These are phyloP conservation scores for Mesochorus sp. DNA, from an alignment of 2,888 invertebrate genomes.

Conservation along the genomic window DNA sequence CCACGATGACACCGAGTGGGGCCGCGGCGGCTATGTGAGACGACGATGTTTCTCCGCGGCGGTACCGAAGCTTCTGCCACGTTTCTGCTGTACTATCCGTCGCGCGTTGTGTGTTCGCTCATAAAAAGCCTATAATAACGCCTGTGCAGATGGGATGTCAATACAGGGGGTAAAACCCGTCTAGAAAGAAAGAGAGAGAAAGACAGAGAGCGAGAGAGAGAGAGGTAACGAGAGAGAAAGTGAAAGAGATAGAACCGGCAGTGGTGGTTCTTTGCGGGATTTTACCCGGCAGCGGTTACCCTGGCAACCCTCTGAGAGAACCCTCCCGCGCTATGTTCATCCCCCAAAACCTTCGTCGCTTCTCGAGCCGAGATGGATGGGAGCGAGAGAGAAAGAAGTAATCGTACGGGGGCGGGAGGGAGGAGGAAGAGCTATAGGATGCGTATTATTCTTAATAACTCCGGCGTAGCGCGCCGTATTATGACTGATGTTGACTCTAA, in stretches of 20 bases:
- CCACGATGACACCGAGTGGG: constrained; percentile 14
- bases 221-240: too few species aligned
- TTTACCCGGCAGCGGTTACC: constrained; percentile 81
- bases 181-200: constrained; percentile 1
- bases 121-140: constrained; percentile 75
- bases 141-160: constrained; percentile 76
- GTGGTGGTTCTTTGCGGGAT: constrained; percentile 80
- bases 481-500: constrained; percentile 82
- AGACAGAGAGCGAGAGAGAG: background rate
- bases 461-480: constrained; percentile 79
- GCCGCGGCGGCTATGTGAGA: constrained; percentile 15
- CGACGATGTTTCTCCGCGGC: constrained; percentile 3
- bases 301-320: constrained; percentile 74
- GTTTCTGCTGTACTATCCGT: constrained; percentile 24
- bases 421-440: constrained; percentile 76
- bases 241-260: constrained; percentile 58
- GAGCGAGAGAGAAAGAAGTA: constrained; percentile 55
- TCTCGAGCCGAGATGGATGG: constrained; percentile 60
- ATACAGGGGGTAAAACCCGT: constrained; percentile 68
- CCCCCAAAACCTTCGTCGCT: constrained; percentile 50
- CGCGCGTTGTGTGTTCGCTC: constrained; percentile 66
- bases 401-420: constrained; percentile 60
- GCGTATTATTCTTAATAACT: constrained; percentile 82
- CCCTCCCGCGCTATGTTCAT: constrained; percentile 65
- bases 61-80: background rate